Percentiles rank a stretch among this genome's conserved stretches.
phyloP scores from a whole-genome alignment of 2,113 vertebrate species.

The Apistogramma diplotaenia region DNA sequence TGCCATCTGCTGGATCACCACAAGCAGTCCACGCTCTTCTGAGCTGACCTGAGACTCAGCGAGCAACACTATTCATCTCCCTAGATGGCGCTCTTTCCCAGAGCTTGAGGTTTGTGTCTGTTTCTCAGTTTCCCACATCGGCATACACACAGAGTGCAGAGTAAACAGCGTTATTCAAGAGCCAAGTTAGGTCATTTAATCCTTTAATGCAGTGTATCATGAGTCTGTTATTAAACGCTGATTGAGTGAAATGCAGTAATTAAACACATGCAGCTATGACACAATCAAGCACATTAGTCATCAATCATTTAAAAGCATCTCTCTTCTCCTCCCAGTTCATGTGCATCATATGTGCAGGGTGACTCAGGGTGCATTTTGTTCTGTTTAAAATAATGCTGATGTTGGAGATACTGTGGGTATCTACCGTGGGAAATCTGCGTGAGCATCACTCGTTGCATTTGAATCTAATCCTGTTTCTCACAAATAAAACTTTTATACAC shows the following conservation, averaged over 20 bases:
- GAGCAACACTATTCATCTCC: neutral
- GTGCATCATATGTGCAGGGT: neutral
- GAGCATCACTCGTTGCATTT: neutral
- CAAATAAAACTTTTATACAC: neutral
- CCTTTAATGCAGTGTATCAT: neutral
- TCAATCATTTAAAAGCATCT: neutral
- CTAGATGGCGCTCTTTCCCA: slow-evolving; percentile 34
- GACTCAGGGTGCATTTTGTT: neutral
- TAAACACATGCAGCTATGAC: neutral
- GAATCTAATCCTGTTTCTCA: neutral
- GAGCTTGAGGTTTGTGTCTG: neutral
- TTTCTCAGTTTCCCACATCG: slow-evolving; percentile 27
- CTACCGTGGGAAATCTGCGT: neutral
- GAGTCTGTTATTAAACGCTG: neutral
- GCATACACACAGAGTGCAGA: neutral
- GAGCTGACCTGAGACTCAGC: neutral
- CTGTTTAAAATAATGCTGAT: slow-evolving; percentile 9
- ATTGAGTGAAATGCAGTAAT: slow-evolving; percentile 12
- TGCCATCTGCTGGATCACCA: slow-evolving; percentile 49
- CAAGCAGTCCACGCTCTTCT: neutral
- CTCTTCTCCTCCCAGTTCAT: neutral
- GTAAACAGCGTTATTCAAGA: slow-evolving; percentile 23
- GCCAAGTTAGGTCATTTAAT: slow-evolving; percentile 22
- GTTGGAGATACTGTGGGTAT: neutral
- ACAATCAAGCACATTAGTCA: neutral